Evolutionary conservation across 2,113 vertebrate species (phyloP).

Genomic region (Baryphthengus martii): DNA sequence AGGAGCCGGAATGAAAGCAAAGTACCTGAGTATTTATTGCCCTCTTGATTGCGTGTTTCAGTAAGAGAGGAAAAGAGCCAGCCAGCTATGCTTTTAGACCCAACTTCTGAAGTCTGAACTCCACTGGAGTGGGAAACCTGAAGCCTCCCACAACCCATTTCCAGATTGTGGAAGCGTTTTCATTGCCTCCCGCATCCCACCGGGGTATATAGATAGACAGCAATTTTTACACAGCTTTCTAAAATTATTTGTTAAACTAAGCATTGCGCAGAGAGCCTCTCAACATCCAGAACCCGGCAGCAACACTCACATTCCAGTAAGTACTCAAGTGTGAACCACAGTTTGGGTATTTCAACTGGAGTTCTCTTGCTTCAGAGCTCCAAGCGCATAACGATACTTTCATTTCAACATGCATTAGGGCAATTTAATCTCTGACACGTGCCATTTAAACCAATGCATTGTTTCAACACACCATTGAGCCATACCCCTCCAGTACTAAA

Average conservation of each 20-base stretch:
- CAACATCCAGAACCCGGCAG: not conserved
- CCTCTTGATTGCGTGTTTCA: not conserved
- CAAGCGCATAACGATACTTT: not conserved
- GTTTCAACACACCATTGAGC: not conserved
- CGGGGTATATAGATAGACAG: not conserved
- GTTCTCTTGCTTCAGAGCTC: not conserved
- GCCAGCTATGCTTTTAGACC: slow-evolving; percentile 23
- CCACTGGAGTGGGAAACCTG: not conserved
- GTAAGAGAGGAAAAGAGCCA: not conserved
- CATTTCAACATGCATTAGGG: not conserved
- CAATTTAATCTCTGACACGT: not conserved
- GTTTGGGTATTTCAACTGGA: not conserved
- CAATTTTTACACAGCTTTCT: slow-evolving; percentile 15
- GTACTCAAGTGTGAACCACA: not conserved
- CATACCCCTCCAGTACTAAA: not conserved
- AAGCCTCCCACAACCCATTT: not conserved
- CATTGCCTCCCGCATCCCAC: slow-evolving; percentile 11
- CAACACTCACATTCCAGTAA: not conserved
- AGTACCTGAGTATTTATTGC: not conserved
- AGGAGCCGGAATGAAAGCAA: not conserved
- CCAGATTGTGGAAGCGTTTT: not conserved
- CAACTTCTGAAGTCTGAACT: not conserved
- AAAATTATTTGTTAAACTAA: not conserved
- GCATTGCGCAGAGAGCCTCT: not conserved
- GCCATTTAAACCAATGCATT: not conserved